These are phyloP conservation scores for Microcebus lehilahytsara DNA, from an alignment of 2,113 vertebrate genomes.

Conservation along the genomic window DNA sequence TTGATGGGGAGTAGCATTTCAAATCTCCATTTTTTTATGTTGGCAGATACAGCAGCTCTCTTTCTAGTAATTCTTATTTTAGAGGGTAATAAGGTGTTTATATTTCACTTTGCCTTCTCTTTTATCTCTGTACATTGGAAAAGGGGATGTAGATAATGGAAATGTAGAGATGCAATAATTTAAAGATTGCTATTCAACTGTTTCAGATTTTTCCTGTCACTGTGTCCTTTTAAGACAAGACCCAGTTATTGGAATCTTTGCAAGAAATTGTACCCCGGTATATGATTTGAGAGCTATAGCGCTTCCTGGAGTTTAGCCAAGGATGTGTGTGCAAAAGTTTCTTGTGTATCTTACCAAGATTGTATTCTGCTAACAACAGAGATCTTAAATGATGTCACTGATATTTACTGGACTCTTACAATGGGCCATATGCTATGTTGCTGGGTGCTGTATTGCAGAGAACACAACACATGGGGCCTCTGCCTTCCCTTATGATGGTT, in stretches of 20 bases:
- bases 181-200: constrained; percentile 38
- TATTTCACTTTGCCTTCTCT: not conserved
- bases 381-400: constrained; percentile 7
- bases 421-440: not conserved
- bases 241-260: not conserved
- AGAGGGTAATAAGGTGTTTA: not conserved
- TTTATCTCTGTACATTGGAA: constrained; percentile 14
- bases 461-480: not conserved
- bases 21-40: constrained; percentile 34
- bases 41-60: not conserved
- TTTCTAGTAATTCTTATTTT: not conserved
- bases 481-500: not conserved
- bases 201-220: constrained; percentile 28
- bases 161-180: not conserved
- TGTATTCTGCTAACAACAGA: constrained; percentile 12
- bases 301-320: not conserved
- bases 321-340: not conserved
- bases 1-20: constrained; percentile 4
- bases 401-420: not conserved
- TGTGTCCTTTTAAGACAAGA: constrained; percentile 23
- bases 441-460: not conserved
- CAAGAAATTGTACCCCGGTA: not conserved
- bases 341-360: not conserved
- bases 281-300: not conserved
- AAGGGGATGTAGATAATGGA: not conserved